Evolutionary conservation across 2,113 vertebrate genomes (phyloP), one percentile per base, ranked within the genome.

Genomic region (Tricholaema leucomelas): DNA sequence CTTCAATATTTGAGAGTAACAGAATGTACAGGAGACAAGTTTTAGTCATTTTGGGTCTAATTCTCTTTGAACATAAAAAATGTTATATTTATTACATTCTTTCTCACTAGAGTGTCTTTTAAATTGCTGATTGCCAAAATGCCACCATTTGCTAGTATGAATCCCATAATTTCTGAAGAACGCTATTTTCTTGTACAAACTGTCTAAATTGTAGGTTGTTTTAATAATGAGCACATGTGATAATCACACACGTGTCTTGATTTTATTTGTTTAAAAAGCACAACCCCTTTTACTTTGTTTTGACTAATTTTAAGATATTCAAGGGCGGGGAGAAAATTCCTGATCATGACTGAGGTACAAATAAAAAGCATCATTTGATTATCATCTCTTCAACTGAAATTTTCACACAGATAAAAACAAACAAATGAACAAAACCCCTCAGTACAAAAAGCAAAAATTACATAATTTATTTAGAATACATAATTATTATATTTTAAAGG

Each of bases 101-200:
- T 73, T 84, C 77, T 71, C 28, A 20, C 9, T 71, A 25, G 35
- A 56, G 2, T 58, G 30, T 70, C 19, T 84, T 83, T 82, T 67
- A 80, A 42, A 15, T 56, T 91, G 35, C 17, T 77, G 44, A 65
- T 65, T 40, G 16, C 8, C 19, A 79, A 74, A 86, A 71, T 59
- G 18, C 28, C 15, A 75, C 20, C 4, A 31, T 55, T 85, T 74
- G 2, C 9, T 81, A 52, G 9, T n/a, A 48, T 3, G 42, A 33
- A 44, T 56, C 46, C 11, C 8, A 35, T 36, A 17, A 46, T 67
- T 93, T 88, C 33, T 77, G 28, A 70, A 69, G 17, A 76, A 73
- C 2, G 21, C 1, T 0, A 25, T 46, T 72, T 83, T 36, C 14
- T 72, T 36, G 7, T 50, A n/a, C 7, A 54, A 19, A 11, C 38